A percentile compares a stretch with the other conserved stretches of the same genome.
Conservation (phyloP, 2,888 invertebrate species). For the Hecatera dysodea region DNA sequence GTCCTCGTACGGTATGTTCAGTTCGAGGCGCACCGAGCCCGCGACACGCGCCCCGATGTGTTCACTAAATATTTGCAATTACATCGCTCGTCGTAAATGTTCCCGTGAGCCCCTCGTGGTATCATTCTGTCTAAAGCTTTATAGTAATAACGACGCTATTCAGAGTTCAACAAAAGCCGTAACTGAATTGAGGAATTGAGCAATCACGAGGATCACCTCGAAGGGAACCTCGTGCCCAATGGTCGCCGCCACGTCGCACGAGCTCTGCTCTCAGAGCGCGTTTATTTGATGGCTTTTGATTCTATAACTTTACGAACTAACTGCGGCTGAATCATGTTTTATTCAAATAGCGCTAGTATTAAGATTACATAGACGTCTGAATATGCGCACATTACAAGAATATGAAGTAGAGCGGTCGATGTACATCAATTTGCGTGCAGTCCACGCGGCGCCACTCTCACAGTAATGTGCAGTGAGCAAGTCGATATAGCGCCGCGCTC, state of each 20-base stretch:
- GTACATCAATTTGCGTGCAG: constrained; percentile 27
- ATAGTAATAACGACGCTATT: constrained; percentile 8
- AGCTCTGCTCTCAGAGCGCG: not conserved
- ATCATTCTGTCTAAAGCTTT: not conserved
- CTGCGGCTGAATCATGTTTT: not conserved
- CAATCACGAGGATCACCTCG: constrained; percentile 3
- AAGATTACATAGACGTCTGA: constrained; percentile 18
- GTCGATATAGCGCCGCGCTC: not conserved
- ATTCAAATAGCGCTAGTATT: constrained; percentile 10
- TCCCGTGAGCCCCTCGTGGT: not conserved
- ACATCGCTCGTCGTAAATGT: not conserved
- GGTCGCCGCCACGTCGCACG: no score
- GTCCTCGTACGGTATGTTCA: not conserved
- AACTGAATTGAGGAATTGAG: constrained; percentile 8
- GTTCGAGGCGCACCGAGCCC: not conserved
- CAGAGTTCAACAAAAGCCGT: not conserved
- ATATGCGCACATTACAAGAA: constrained; percentile 1
- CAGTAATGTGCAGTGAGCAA: not conserved
- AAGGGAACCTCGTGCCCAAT: not conserved
- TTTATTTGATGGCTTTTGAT: not conserved
- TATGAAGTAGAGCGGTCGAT: constrained; percentile 11
- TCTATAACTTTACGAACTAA: not conserved
- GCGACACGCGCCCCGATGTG: not conserved
- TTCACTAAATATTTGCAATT: constrained; percentile 2
- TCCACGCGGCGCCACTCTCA: not conserved